Evolutionary conservation across 1,140 invertebrate species (phyloP).

Genomic region (Leptoteleia sp.): DNA sequence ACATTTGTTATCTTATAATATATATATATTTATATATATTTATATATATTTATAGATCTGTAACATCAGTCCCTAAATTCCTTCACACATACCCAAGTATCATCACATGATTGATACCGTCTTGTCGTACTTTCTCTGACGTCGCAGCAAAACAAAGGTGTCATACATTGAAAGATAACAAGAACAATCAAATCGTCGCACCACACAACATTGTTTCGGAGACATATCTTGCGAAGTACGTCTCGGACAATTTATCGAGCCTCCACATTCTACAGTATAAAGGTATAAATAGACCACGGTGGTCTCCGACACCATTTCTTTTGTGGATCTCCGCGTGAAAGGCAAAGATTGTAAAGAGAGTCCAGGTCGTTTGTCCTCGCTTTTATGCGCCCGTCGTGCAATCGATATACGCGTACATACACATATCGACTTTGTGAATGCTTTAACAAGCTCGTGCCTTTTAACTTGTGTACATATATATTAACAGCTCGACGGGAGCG

Average conservation of each 20-base stretch:
- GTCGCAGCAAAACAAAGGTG: constrained; percentile 44
- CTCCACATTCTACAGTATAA: constrained; percentile 54
- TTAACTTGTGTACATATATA: constrained; percentile 70
- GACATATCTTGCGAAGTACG: constrained; percentile 28
- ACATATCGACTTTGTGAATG: constrained; percentile 67
- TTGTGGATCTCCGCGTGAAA: constrained; percentile 48
- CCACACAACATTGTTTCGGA: constrained; percentile 33
- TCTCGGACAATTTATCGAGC: constrained; percentile 32
- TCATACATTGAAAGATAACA: constrained; percentile 59
- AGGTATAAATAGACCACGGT: constrained; percentile 62
- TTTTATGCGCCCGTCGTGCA: constrained; percentile 34
- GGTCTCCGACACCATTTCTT: constrained; percentile 41
- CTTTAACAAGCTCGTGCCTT: constrained; percentile 74
- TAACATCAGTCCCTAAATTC: constrained; percentile 70
- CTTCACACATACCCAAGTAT: constrained; percentile 27
- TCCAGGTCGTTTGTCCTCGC: constrained; percentile 43
- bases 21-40: constrained; percentile 67
- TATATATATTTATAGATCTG: constrained; percentile 63
- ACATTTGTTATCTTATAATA: constrained; percentile 64
- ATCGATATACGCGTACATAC: constrained; percentile 49
- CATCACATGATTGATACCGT: constrained; percentile 21
- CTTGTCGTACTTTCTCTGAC: constrained; percentile 4
- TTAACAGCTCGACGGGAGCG: constrained; percentile 65
- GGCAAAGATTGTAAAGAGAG: constrained; percentile 53
- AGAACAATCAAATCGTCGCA: constrained; percentile 57